These are phyloP conservation scores for Phainopepla nitens DNA, from an alignment of 2,113 vertebrate genomes.

Conservation along the genomic window DNA sequence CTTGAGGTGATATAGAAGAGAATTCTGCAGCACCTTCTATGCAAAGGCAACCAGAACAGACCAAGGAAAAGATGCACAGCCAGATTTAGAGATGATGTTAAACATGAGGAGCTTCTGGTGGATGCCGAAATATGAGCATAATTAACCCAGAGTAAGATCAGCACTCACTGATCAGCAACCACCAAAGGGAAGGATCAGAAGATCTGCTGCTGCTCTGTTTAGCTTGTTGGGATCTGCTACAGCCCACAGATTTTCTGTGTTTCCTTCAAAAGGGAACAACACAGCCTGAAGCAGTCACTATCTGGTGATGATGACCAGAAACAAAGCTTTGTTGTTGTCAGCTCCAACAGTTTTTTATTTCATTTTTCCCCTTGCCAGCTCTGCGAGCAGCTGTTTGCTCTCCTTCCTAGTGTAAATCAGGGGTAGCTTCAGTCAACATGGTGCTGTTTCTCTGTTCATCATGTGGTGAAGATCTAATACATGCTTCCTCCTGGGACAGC, in stretches of 20 bases:
- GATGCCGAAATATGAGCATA: neutral
- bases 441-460: neutral
- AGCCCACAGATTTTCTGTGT: neutral
- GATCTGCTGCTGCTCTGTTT: neutral
- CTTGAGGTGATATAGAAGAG: neutral
- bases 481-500: neutral
- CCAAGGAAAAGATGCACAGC: neutral
- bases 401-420: constrained; percentile 13
- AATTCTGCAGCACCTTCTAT: neutral
- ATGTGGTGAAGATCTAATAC: neutral
- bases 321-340: neutral
- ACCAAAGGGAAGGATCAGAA: neutral
- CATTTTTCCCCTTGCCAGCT: neutral
- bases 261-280: constrained; percentile 33
- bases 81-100: neutral
- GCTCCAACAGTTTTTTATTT: constrained; percentile 4
- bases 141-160: neutral
- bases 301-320: constrained; percentile 39
- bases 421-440: neutral
- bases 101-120: neutral
- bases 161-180: neutral
- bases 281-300: neutral
- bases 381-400: neutral
- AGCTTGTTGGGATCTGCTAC: neutral
- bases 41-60: neutral